Percentiles rank a stretch among this genome's conserved stretches.
These are phyloP conservation scores for Heterocephalus glaber DNA, from an alignment of 2,113 vertebrate species.

Conservation along the genomic window DNA sequence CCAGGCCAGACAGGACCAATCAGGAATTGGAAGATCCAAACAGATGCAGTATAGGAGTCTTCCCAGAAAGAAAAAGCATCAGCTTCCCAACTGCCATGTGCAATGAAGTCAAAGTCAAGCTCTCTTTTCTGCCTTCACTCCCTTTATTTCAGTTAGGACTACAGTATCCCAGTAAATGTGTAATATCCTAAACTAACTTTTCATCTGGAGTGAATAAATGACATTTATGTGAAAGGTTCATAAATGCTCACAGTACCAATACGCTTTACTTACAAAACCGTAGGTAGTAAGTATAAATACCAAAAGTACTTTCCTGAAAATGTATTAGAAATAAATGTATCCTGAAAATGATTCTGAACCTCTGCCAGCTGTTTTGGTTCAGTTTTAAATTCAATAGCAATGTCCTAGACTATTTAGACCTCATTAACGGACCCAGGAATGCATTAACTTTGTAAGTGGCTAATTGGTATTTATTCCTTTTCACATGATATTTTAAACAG, in stretches of 20 bases:
- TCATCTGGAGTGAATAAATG: background rate
- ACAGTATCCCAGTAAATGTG: background rate
- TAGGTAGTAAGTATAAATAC: background rate
- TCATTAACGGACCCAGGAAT: background rate
- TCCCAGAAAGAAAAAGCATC: background rate
- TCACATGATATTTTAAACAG: conserved; percentile 81
- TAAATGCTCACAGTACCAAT: background rate
- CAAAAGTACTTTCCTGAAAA: background rate
- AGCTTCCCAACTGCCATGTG: background rate
- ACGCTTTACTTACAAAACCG: background rate
- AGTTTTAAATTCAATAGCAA: background rate
- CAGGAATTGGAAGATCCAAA: background rate
- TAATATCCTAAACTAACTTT: background rate
- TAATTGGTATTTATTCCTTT: background rate
- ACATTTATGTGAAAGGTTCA: background rate
- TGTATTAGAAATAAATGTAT: background rate
- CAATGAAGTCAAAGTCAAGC: background rate
- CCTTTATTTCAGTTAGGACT: background rate
- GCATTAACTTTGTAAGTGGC: background rate
- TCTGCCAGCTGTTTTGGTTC: background rate
- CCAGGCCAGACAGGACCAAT: background rate
- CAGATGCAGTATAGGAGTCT: background rate
- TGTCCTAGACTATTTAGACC: background rate
- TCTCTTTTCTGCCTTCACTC: background rate
- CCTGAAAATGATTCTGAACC: background rate